Evolutionary conservation across 2,888 invertebrate species (phyloP).

Genomic region (Teleiodes luculella): DNA sequence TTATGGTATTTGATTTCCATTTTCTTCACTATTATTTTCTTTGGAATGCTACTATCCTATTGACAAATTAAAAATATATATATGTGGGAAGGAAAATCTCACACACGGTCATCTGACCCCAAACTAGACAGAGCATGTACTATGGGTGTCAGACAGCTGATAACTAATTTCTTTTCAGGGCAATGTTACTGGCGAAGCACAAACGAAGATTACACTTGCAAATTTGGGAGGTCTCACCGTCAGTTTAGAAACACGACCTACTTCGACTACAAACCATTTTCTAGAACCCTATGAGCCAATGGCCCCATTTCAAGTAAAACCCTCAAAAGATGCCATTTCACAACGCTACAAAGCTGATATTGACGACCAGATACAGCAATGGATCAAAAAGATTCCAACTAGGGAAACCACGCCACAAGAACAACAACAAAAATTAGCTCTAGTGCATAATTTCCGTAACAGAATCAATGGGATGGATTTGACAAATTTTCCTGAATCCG

Average conservation of each 20-base stretch:
- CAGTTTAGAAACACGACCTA: slow-evolving; percentile 3
- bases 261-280: slow-evolving; percentile 12
- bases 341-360: background rate
- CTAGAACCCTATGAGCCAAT: background rate
- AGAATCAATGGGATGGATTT: slow-evolving; percentile 32
- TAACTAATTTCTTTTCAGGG: background rate
- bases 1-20: too few species aligned
- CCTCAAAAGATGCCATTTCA: background rate
- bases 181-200: background rate
- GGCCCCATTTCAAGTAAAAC: too few species aligned
- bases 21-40: too few species aligned
- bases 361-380: slow-evolving; percentile 27
- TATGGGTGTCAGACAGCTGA: too few species aligned
- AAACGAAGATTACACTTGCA: slow-evolving; percentile 3
- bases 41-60: too few species aligned
- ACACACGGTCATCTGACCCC: too few species aligned
- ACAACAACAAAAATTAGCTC: slow-evolving; percentile 33
- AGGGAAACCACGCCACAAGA: slow-evolving; percentile 20
- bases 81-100: too few species aligned
- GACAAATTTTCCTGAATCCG: slow-evolving; percentile 25
- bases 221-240: slow-evolving; percentile 5
- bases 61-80: too few species aligned
- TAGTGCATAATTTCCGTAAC: slow-evolving; percentile 36
- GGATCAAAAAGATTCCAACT: slow-evolving; percentile 40
- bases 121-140: too few species aligned